Percentiles rank a stretch among this genome's conserved stretches.
Evolutionary conservation across 2,113 vertebrate species (phyloP).

Genomic region (Tragelaphus buxtoni): DNA sequence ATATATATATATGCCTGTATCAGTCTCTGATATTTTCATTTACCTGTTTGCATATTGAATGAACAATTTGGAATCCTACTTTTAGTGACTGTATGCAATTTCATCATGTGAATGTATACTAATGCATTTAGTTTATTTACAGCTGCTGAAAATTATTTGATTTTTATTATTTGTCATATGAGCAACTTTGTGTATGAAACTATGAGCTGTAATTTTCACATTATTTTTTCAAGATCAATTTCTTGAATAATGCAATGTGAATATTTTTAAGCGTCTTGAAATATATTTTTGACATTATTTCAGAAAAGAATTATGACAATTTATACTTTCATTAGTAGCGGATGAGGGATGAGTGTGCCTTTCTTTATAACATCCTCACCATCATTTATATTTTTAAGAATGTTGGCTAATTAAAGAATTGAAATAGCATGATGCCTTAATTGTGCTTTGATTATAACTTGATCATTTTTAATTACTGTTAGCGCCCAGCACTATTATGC

Average conservation of each 20-base stretch:
- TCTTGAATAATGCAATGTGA: not conserved
- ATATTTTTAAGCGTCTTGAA: not conserved
- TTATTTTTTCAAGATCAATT: not conserved
- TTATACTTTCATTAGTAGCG: not conserved
- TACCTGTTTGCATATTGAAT: too few relatives aligned
- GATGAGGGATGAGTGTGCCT: accelerated
- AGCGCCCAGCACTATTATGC: not conserved
- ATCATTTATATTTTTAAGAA: not conserved
- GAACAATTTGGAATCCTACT: not conserved
- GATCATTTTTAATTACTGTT: not conserved
- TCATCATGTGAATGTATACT: not conserved
- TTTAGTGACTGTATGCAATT: not conserved
- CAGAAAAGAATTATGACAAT: not conserved
- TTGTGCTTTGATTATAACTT: not conserved
- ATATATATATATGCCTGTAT: not conserved
- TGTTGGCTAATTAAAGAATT: not conserved
- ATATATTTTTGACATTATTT: not conserved
- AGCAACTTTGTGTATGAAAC: not conserved
- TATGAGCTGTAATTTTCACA: not conserved
- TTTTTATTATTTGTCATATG: not conserved
- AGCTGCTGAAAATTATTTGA: not conserved
- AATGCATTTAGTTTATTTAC: not conserved
- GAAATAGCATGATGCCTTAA: not conserved
- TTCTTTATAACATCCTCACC: not conserved
- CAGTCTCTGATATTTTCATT: not conserved